Evolutionary conservation across 2,797 vertebrate species (phyloP), one percentile per base, ranked within the genome.

Genomic region (Erpetoichthys calabaricus): DNA sequence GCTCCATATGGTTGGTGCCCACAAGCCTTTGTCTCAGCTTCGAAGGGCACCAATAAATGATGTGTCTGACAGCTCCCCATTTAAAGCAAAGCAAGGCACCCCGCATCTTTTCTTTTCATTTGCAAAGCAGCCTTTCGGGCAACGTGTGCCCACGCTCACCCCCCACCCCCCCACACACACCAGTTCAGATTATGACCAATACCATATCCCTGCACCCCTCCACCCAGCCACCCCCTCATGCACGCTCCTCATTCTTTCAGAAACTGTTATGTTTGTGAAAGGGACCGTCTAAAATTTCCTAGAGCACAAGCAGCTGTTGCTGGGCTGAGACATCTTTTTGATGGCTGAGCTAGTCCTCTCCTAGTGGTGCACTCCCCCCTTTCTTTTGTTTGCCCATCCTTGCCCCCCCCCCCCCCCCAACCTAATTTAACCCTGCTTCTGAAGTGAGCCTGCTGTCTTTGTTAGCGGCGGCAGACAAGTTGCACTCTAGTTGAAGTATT

Each of bases 211-310:
- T 53, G 41, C 47, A 45, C 9, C 56, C 1, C 7, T 49, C 7
- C 47, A 3, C 74, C 73, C 71, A 73, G 73, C 68, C 73, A 71
- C 45, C 57, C 41, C 55, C 5, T 45, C 60, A 57, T 70, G 63
- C 60, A 72, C 63, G 62, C 59, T 63, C 60, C 63, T 64, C 64
- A 82, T 86, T 88, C 81, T 89, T 84, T 78, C 72, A 74, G 61
- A 3, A 65, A 70, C 83, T 71, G 81, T 85, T 88, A 82, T 88
- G 77, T 86, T 82, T 81, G 83, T 89, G 85, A 93, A 94, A 80
- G 85, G 80, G 80, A 78, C 78, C 79, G 77, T 87, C 87, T 94
- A 86, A 83, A 80, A 94, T 92, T 91, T 91, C 91, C 82, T 82
- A 79, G 75, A 78, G 78, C 59, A 75, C 66, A 74, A 90, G 87